Percentiles rank a stretch among this genome's conserved stretches.
These are phyloP conservation scores for Drosophila pachea DNA, from an alignment of 1,140 invertebrate species.

Conservation along the genomic window DNA sequence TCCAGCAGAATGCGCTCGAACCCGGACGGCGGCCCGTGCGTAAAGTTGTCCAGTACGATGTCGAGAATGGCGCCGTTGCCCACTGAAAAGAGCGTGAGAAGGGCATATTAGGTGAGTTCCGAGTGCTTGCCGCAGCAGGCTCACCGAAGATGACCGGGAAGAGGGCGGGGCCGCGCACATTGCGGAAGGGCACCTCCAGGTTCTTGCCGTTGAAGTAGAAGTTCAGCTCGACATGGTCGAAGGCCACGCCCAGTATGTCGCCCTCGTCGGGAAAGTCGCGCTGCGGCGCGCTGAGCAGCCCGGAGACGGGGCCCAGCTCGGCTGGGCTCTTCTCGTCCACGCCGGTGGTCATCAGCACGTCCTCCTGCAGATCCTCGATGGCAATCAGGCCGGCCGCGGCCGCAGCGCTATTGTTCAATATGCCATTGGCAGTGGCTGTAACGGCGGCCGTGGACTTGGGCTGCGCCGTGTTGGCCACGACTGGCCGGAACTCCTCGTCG, in stretches of 20 bases:
- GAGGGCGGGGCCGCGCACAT: conserved; percentile 93
- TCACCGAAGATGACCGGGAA: conserved; percentile 97
- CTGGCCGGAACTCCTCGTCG: conserved; percentile 85
- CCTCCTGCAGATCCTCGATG: conserved; percentile 78
- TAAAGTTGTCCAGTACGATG: conserved; percentile 94
- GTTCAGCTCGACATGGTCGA: conserved; percentile 97
- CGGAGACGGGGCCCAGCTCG: conserved; percentile 25
- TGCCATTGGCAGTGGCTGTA: conserved; percentile 77
- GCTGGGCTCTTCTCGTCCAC: conserved; percentile 9
- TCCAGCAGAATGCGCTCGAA: conserved; percentile 98
- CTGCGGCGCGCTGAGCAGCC: conserved; percentile 40
- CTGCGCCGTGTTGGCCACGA: conserved; percentile 80
- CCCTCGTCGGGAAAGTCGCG: conserved; percentile 89
- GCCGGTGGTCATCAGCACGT: conserved; percentile 80
- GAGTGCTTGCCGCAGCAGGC: not conserved
- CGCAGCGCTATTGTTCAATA: conserved; percentile 77
- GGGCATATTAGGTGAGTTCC: not conserved
- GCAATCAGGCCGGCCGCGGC: conserved; percentile 69
- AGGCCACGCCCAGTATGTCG: conserved; percentile 95
- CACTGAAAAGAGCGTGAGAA: conserved; percentile 84
- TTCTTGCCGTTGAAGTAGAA: conserved; percentile 96
- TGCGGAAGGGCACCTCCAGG: conserved; percentile 90
- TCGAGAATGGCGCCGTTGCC: conserved; percentile 98
- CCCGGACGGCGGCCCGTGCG: conserved; percentile 90
- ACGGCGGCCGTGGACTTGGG: conserved; percentile 24